These are phyloP conservation scores for Drosophila cognata DNA, from an alignment of 2,888 invertebrate species.

Conservation along the genomic window DNA sequence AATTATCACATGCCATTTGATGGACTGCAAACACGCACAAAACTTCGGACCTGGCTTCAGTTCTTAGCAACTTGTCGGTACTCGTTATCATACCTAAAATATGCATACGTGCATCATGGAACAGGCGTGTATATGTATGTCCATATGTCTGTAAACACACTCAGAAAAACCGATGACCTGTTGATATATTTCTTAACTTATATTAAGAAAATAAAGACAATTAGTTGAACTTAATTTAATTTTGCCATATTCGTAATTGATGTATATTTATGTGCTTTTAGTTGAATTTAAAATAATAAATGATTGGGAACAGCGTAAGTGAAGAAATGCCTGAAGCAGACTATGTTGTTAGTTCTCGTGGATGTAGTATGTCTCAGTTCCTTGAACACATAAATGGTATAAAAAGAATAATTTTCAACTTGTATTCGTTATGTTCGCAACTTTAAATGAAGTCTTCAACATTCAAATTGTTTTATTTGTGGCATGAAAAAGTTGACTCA, in stretches of 20 bases:
- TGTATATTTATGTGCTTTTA: not conserved
- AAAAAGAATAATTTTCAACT: not conserved
- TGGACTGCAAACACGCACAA: conserved; percentile 76
- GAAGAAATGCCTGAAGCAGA: not conserved
- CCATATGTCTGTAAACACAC: not conserved
- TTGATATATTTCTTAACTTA: not conserved
- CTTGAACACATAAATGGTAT: too few species aligned
- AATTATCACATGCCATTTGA: conserved; percentile 78
- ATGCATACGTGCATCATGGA: conserved; percentile 1
- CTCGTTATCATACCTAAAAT: conserved; percentile 13
- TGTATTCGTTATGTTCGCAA: not conserved
- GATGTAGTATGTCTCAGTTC: too few species aligned
- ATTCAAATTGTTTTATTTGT: not conserved
- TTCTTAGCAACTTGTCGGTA: conserved; percentile 24
- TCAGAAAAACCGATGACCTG: not conserved
- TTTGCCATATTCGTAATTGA: not conserved
- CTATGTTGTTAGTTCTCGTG: too few species aligned
- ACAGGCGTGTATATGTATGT: not conserved
- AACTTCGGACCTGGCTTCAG: conserved; percentile 36
- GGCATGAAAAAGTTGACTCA: not conserved
- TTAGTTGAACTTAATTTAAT: not conserved
- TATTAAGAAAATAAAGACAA: not conserved
- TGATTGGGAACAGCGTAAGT: not conserved
- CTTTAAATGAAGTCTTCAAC: not conserved
- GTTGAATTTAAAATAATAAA: not conserved